phyloP scores from a whole-genome alignment of 2,888 invertebrate genomes.

The Campoplex capitator region DNA sequence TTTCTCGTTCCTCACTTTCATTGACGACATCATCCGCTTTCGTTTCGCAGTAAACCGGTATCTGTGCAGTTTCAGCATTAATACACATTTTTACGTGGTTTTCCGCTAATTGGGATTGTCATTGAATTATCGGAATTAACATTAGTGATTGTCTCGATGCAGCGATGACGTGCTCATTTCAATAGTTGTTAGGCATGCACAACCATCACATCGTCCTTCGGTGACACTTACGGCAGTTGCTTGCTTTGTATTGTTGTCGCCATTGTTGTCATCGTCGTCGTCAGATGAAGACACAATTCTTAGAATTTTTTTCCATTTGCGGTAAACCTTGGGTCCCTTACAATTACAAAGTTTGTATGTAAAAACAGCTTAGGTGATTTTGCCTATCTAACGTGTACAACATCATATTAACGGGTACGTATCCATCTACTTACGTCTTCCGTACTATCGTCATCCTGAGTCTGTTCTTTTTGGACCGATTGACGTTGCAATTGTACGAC shows the following conservation, averaged over 20 bases:
- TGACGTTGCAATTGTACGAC: neutral
- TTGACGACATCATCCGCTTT: neutral
- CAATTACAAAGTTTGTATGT: neutral
- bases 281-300: slow-evolving; percentile 5
- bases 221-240: slow-evolving; percentile 5
- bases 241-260: neutral
- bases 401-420: slow-evolving; percentile 6
- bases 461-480: neutral
- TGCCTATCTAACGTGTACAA: neutral
- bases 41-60: neutral
- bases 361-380: neutral
- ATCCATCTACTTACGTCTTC: neutral
- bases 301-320: neutral
- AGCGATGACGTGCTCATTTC: slow-evolving; percentile 11
- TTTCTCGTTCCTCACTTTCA: too few species aligned
- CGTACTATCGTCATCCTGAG: neutral
- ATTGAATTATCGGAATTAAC: neutral
- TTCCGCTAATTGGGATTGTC: neutral
- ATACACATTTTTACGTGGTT: neutral
- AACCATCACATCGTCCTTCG: neutral
- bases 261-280: neutral
- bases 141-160: neutral
- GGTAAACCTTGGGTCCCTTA: neutral
- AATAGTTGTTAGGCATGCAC: neutral
- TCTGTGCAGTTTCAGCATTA: neutral